A percentile compares a stretch with the other conserved stretches of the same genome.
Conservation (phyloP, 1,140 invertebrate genomes). For the Metaphire vulgaris region DNA sequence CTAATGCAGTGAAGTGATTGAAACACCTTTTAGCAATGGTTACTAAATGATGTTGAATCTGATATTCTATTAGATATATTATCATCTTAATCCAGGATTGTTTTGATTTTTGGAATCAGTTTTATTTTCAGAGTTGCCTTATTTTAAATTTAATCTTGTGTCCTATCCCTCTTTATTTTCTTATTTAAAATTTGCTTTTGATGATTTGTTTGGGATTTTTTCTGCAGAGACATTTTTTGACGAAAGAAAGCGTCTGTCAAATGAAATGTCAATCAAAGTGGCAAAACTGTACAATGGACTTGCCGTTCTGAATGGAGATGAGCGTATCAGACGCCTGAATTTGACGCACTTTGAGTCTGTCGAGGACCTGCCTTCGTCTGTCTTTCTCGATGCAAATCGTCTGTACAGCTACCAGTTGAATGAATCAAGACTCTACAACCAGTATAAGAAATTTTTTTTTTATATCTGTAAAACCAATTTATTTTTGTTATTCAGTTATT, state of each 20-base stretch:
- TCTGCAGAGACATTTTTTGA: conserved; percentile 7
- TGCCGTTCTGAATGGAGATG: not conserved
- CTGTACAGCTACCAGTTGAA: not conserved
- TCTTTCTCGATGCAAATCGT: not conserved
- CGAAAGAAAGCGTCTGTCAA: not conserved
- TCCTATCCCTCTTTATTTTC: too few relatives aligned
- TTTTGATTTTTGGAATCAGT: too few relatives aligned
- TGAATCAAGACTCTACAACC: not conserved
- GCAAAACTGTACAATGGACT: not conserved
- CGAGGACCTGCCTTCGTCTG: not conserved
- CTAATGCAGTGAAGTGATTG: too few relatives aligned
- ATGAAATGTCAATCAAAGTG: conserved; percentile 7
- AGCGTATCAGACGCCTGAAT: not conserved
- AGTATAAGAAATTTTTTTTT: conserved; percentile 6
- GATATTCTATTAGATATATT: too few relatives aligned
- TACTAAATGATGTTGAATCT: too few relatives aligned
- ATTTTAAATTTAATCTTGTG: too few relatives aligned
- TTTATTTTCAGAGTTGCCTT: too few relatives aligned
- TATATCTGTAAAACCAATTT: conserved; percentile 6
- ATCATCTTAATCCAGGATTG: too few relatives aligned
- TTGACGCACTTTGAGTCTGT: not conserved
- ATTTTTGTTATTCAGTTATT: not conserved
- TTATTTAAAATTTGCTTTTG: too few relatives aligned
- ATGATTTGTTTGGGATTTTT: too few relatives aligned
- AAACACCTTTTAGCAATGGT: too few relatives aligned